phyloP scores from a whole-genome alignment of 1,140 invertebrate genomes.

The Druon quercuslanigerum region DNA sequence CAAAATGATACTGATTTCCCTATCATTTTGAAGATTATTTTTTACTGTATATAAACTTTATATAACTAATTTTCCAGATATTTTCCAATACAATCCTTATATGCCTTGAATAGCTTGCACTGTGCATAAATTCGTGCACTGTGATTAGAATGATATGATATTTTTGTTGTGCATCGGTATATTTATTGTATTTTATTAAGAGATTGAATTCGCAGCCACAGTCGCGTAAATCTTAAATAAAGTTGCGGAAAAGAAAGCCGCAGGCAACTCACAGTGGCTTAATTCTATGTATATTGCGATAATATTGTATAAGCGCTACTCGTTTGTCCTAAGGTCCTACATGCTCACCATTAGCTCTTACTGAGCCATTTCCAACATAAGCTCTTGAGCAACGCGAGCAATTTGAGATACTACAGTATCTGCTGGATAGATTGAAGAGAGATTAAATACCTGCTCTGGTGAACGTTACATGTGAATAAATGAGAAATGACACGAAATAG shows the following conservation, averaged over 20 bases:
- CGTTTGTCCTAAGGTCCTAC: neutral
- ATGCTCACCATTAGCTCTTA: slow-evolving; percentile 17
- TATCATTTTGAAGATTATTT: no score
- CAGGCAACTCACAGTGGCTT: neutral
- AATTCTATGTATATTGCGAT: slow-evolving; percentile 1
- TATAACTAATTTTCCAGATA: no score
- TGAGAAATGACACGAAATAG: slow-evolving; percentile 25
- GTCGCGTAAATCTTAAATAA: no score
- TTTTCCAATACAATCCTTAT: neutral
- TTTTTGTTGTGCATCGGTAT: neutral
- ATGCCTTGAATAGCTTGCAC: neutral
- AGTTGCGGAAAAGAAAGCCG: neutral
- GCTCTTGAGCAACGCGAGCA: slow-evolving; percentile 13
- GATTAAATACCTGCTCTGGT: slow-evolving; percentile 28
- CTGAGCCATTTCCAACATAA: neutral
- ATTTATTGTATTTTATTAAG: slow-evolving; percentile 23
- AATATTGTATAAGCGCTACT: slow-evolving; percentile 23
- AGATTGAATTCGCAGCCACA: neutral
- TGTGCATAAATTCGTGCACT: neutral
- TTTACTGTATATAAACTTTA: no score
- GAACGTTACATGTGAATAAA: slow-evolving; percentile 16
- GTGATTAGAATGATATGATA: neutral
- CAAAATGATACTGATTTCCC: no score
- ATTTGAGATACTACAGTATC: slow-evolving; percentile 11
- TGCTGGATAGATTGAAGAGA: slow-evolving; percentile 18